Evolutionary conservation across 2,113 vertebrate genomes (phyloP).

Genomic region (Acanthisitta chloris): DNA sequence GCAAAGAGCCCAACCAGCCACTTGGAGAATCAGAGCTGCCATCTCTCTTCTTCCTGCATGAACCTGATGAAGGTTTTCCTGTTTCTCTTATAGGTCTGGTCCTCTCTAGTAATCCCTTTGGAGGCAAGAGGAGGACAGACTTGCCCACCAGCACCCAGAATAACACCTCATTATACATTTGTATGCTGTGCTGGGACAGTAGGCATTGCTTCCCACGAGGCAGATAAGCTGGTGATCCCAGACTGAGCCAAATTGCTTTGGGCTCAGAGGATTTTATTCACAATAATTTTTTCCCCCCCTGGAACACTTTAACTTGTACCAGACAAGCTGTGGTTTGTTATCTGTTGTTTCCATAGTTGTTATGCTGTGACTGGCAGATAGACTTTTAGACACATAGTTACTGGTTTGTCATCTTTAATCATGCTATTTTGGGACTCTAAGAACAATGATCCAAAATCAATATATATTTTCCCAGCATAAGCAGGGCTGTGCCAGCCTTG

Average conservation of each 20-base stretch:
- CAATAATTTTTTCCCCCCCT: accelerated
- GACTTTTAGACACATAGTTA: neutral
- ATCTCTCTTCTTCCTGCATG: neutral
- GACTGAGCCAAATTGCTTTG: neutral
- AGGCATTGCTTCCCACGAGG: neutral
- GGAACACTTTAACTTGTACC: neutral
- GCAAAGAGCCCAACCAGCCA: neutral
- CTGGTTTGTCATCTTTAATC: constrained; percentile 15
- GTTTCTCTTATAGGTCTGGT: neutral
- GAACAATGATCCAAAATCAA: constrained; percentile 40
- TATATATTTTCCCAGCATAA: constrained; percentile 42
- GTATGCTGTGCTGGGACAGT: neutral
- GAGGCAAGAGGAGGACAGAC: neutral
- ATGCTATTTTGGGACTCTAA: neutral
- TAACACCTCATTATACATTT: neutral
- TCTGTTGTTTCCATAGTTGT: neutral
- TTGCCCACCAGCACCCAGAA: neutral
- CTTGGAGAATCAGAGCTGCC: neutral
- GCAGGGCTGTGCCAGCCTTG: neutral
- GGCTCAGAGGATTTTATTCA: neutral
- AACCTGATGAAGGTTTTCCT: neutral
- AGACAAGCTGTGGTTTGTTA: neutral
- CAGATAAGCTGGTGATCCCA: neutral
- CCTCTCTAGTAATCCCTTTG: neutral
- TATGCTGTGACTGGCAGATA: neutral